phyloP scores from a whole-genome alignment of 2,888 invertebrate genomes.

The Cryptocephalus moraei region DNA sequence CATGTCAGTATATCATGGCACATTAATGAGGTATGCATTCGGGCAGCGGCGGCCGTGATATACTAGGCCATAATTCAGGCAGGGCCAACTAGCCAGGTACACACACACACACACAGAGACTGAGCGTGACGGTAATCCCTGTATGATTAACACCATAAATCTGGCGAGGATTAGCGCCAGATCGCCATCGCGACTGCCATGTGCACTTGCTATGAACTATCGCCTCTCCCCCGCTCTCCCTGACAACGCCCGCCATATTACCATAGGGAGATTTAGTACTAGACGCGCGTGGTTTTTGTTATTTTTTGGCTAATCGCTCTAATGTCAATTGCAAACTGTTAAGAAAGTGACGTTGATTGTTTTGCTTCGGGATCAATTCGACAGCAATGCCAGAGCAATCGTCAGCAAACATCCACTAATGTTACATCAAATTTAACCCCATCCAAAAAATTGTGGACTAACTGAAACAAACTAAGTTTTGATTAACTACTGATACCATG shows the following conservation, averaged over 20 bases:
- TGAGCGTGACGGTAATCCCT: constrained; percentile 43
- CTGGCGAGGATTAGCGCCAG: constrained; percentile 41
- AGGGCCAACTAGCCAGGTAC: constrained; percentile 33
- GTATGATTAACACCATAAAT: constrained; percentile 55
- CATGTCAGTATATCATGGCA: constrained; percentile 22
- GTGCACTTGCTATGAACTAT: constrained; percentile 27
- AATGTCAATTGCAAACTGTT: no score
- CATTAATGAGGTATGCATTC: constrained; percentile 29
- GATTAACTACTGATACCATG: no score
- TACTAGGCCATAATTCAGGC: constrained; percentile 37
- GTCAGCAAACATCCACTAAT: no score
- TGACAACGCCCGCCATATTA: background rate
- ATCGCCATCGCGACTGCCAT: constrained; percentile 31
- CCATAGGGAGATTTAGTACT: no score
- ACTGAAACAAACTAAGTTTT: no score
- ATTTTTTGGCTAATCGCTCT: no score
- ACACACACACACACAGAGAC: constrained; percentile 34
- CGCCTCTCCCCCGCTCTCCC: constrained; percentile 8
- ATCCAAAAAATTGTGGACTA: no score
- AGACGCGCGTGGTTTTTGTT: no score
- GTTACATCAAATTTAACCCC: no score
- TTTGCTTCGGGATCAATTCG: no score
- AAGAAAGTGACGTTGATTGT: no score
- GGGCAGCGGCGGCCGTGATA: constrained; percentile 37
- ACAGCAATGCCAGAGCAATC: no score